phyloP scores from a whole-genome alignment of 2,113 vertebrate species.

The Struthidea cinerea region DNA sequence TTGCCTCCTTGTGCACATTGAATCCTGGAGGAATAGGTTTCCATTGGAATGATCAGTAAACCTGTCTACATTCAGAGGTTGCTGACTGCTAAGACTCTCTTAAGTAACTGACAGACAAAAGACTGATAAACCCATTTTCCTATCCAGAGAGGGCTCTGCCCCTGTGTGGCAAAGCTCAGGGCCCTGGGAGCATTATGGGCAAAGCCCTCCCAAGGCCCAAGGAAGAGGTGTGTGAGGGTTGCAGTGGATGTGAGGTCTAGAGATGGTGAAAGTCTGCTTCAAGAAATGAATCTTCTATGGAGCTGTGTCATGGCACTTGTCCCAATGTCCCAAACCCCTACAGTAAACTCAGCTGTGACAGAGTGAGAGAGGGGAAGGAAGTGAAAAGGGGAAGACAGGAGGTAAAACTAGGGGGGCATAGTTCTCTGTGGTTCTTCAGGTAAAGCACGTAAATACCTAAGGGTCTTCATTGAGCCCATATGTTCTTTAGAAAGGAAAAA shows the following conservation, averaged over 20 bases:
- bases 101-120: not conserved
- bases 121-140: not conserved
- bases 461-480: not conserved
- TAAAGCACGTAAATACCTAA: not conserved
- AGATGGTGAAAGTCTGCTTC: not conserved
- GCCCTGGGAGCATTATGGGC: accelerated
- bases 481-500: not conserved
- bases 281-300: not conserved
- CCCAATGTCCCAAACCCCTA: not conserved
- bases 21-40: not conserved
- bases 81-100: not conserved
- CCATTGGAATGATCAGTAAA: not conserved
- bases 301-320: not conserved
- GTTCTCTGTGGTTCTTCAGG: not conserved
- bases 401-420: not conserved
- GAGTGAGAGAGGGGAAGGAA: not conserved
- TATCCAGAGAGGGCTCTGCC: not conserved
- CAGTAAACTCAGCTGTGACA: not conserved
- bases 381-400: not conserved
- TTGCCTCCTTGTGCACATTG: not conserved
- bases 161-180: not conserved
- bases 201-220: not conserved
- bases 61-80: not conserved
- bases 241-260: not conserved
- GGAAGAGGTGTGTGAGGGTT: not conserved